Evolutionary conservation across 1,140 invertebrate species (phyloP).

Genomic region (Battus philenor): DNA sequence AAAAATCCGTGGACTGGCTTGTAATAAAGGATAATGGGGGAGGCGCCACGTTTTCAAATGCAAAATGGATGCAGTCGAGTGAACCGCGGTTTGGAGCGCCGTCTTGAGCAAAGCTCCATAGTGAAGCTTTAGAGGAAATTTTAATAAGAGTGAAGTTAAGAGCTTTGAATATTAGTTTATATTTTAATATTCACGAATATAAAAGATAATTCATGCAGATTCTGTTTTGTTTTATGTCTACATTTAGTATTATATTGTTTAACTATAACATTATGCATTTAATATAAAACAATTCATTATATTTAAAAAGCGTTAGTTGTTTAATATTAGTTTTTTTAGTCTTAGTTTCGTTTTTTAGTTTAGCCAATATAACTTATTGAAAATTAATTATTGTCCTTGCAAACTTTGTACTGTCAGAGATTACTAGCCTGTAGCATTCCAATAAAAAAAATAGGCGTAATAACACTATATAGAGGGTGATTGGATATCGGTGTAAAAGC

Average conservation of each 20-base stretch:
- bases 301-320: too few relatives aligned
- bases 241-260: neutral
- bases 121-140: slow-evolving; percentile 31
- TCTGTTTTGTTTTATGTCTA: slow-evolving; percentile 5
- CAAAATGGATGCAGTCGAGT: slow-evolving; percentile 42
- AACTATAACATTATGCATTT: neutral
- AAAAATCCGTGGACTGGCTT: slow-evolving; percentile 24
- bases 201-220: neutral
- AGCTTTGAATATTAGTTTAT: slow-evolving; percentile 16
- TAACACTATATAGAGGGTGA: too few relatives aligned
- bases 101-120: slow-evolving; percentile 21
- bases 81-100: slow-evolving; percentile 18
- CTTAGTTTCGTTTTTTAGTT: neutral
- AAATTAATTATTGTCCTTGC: too few relatives aligned
- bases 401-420: too few relatives aligned
- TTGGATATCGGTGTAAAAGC: too few relatives aligned
- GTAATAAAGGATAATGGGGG: slow-evolving; percentile 30
- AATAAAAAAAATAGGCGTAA: too few relatives aligned
- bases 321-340: neutral
- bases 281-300: too few relatives aligned
- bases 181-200: slow-evolving; percentile 15
- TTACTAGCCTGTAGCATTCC: too few relatives aligned
- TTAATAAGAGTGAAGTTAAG: slow-evolving; percentile 29
- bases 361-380: neutral
- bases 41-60: slow-evolving; percentile 29